Evolutionary conservation across 2,888 invertebrate species (phyloP), one percentile per base, ranked within the genome.

Genomic region (Ophraella communa): DNA sequence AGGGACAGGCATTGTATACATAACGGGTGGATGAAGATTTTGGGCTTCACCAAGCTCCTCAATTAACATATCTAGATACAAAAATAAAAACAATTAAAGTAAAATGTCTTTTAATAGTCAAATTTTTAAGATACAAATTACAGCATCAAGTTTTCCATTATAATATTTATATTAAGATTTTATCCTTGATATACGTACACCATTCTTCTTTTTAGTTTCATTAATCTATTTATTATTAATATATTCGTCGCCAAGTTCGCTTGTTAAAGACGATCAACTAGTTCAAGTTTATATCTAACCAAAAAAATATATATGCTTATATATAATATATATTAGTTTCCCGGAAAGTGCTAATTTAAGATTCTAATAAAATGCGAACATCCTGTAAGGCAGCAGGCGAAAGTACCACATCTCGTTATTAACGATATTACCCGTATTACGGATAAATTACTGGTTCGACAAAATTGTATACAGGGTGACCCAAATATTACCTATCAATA

Each of bases 291-390:
- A 24, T 51, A 51, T 59, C 42, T 17, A 33, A 39, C 61, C 53
- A 62, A 45, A 49, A 53, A n/a, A n/a, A n/a, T n/a, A n/a, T n/a
- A n/a, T n/a, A n/a, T n/a, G n/a, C n/a, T n/a, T n/a, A n/a, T n/a
- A n/a, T n/a, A n/a, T n/a, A n/a, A n/a, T n/a, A n/a, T n/a, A n/a
- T n/a, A 63, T 57, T 57, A 45, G 55, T 63, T 66, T 66, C 66
- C 66, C 66, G 66, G 66, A 66, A 66, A 63, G 42, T 56, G 45
- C 57, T 51, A 66, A 66, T 66, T 66, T 66, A 56, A 47, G 47
- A 56, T 56, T 66, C 42, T 52, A 64, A 66, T 64, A 52, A 62
- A 62, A 63, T 53, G 63, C 63, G 45, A 53, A 62, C 57, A 65
- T 65, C 65, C 65, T 61, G 65, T 39, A 60, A 59, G 56, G 55